Percentiles rank a stretch among this genome's conserved stretches.
phyloP scores from a whole-genome alignment of 2,888 invertebrate genomes.

The Megalurothrips usitatus region DNA sequence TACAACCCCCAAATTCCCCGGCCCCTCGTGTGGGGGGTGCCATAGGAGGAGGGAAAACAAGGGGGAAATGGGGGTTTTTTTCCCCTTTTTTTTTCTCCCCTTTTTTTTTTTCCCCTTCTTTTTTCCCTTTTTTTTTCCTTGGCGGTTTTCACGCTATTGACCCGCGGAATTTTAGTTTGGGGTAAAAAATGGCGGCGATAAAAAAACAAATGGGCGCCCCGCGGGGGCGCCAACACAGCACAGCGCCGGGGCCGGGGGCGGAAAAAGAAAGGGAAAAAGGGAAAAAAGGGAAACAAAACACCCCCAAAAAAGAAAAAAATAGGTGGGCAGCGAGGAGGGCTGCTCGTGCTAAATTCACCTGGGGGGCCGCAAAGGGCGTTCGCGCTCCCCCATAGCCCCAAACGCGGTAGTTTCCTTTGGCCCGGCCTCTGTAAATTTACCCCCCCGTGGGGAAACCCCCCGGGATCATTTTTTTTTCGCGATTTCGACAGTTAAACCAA shows the following conservation, averaged over 20 bases:
- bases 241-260: neutral
- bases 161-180: neutral
- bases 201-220: neutral
- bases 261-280: neutral
- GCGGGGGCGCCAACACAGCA: neutral
- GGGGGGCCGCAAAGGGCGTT: neutral
- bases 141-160: neutral
- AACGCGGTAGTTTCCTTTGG: neutral
- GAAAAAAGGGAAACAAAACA: neutral
- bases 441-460: no score
- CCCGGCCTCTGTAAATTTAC: neutral
- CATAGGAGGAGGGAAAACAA: no score
- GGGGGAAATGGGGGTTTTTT: no score
- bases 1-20: no score
- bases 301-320: no score
- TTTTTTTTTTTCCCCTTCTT: no score
- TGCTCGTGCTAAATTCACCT: neutral
- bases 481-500: no score
- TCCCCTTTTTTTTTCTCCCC: no score
- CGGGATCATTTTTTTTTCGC: no score
- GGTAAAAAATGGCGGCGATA: neutral
- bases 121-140: no score
- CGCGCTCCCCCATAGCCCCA: no score
- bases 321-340: neutral
- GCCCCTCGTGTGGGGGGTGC: no score